phyloP scores from a whole-genome alignment of 2,888 invertebrate species.

The Rhorus exstirpatorius region DNA sequence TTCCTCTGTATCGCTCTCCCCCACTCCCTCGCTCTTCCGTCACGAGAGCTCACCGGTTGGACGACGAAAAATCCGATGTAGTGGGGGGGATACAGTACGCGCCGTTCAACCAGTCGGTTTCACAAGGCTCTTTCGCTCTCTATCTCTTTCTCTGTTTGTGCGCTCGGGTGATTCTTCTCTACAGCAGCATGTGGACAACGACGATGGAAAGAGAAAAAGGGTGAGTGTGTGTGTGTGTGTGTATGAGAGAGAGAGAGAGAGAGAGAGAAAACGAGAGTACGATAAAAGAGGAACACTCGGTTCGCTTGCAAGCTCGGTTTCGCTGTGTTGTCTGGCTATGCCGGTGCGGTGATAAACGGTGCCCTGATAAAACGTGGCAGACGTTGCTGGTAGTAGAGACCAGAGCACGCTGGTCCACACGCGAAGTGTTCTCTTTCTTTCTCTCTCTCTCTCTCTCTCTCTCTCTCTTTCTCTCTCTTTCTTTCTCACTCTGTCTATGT shows the following conservation, averaged over 20 bases:
- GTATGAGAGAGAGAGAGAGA: slow-evolving; percentile 24
- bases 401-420: slow-evolving; percentile 47
- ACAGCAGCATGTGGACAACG: slow-evolving; percentile 53
- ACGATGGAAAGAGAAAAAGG: slow-evolving; percentile 20
- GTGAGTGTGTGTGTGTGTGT: slow-evolving; percentile 5
- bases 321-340: slow-evolving; percentile 79
- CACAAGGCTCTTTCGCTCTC: slow-evolving; percentile 12
- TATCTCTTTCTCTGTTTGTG: slow-evolving; percentile 9
- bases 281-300: slow-evolving; percentile 68
- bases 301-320: slow-evolving; percentile 70
- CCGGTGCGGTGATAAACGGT: slow-evolving; percentile 81
- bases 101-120: slow-evolving; percentile 41
- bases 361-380: slow-evolving; percentile 80
- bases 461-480: background rate
- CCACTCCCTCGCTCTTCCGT: slow-evolving; percentile 10
- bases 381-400: slow-evolving; percentile 65
- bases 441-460: slow-evolving; percentile 7
- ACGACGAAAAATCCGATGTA: slow-evolving; percentile 31
- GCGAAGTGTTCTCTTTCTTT: slow-evolving; percentile 12
- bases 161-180: slow-evolving; percentile 37
- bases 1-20: slow-evolving; percentile 2
- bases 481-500: slow-evolving; percentile 40
- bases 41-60: slow-evolving; percentile 35
- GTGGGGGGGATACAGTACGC: slow-evolving; percentile 10
- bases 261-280: slow-evolving; percentile 42